A percentile compares a stretch with the other conserved stretches of the same genome.
Evolutionary conservation across 2,113 vertebrate genomes (phyloP).

Genomic region (Spea bombifrons): DNA sequence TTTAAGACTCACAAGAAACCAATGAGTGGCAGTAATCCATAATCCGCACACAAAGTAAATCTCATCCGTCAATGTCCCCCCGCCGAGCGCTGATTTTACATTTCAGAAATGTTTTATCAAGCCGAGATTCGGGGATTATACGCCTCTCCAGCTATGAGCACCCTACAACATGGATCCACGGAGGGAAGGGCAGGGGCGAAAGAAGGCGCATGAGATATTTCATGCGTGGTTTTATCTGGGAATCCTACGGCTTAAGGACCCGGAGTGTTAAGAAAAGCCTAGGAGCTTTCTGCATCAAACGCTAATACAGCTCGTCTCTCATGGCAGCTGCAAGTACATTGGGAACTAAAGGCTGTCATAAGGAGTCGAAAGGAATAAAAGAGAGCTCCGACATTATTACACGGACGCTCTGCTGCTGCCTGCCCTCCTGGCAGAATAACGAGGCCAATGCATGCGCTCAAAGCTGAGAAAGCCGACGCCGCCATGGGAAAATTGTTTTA

Average conservation of each 20-base stretch:
- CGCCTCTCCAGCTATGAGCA: constrained; percentile 14
- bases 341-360: constrained; percentile 44
- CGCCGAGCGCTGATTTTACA: constrained; percentile 52
- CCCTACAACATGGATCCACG: constrained; percentile 4
- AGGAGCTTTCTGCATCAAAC: constrained; percentile 47
- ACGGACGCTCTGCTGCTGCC: constrained; percentile 21
- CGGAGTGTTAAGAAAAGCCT: constrained; percentile 50
- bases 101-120: constrained; percentile 49
- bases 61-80: constrained; percentile 48
- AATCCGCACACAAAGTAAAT: constrained; percentile 52
- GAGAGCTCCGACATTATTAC: constrained; percentile 29
- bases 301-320: constrained; percentile 13
- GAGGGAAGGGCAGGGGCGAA: background rate
- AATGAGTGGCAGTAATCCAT: constrained; percentile 52
- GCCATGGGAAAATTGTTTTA: constrained; percentile 17
- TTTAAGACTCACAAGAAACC: constrained; percentile 46
- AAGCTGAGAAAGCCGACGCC: constrained; percentile 5
- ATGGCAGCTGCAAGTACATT: constrained; percentile 4
- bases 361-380: constrained; percentile 20
- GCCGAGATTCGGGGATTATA: constrained; percentile 47
- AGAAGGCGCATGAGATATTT: background rate
- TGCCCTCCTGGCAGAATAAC: constrained; percentile 35
- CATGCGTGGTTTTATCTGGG: constrained; percentile 45
- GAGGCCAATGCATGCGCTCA: constrained; percentile 26
- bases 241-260: constrained; percentile 38